phyloP scores from a whole-genome alignment of 2,797 vertebrate species.

The Sarcoramphus papa region DNA sequence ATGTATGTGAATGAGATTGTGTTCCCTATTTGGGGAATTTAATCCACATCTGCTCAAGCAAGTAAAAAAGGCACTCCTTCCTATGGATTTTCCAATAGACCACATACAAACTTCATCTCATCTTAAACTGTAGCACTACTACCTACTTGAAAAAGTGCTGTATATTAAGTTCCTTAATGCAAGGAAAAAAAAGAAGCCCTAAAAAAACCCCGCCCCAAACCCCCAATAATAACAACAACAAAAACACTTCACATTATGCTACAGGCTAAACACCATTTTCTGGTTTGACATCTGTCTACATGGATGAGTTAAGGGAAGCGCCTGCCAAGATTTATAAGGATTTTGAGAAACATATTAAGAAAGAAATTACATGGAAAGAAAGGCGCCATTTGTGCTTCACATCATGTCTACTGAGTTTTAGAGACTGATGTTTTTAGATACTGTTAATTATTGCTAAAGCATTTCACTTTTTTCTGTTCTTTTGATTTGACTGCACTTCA shows the following conservation, averaged over 20 bases:
- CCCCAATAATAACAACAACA: background rate
- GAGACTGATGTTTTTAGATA: background rate
- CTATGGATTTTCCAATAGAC: background rate
- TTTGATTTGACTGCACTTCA: constrained; percentile 51
- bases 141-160: background rate
- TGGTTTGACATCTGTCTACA: background rate
- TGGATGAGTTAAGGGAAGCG: background rate
- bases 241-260: background rate
- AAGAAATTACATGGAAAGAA: background rate
- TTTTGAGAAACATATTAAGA: background rate
- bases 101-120: background rate
- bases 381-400: background rate
- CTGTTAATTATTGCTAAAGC: background rate
- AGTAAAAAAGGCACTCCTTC: background rate
- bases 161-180: background rate
- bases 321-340: background rate
- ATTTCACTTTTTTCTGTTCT: constrained; percentile 11
- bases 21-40: background rate
- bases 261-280: background rate
- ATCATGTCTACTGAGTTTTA: background rate
- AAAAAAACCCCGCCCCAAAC: fast-evolving
- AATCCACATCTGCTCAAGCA: background rate
- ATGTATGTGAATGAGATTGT: background rate
- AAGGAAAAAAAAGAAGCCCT: background rate
- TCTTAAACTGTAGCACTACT: background rate